Evolutionary conservation across 2,888 invertebrate genomes (phyloP).

Genomic region (Dilophus febrilis): DNA sequence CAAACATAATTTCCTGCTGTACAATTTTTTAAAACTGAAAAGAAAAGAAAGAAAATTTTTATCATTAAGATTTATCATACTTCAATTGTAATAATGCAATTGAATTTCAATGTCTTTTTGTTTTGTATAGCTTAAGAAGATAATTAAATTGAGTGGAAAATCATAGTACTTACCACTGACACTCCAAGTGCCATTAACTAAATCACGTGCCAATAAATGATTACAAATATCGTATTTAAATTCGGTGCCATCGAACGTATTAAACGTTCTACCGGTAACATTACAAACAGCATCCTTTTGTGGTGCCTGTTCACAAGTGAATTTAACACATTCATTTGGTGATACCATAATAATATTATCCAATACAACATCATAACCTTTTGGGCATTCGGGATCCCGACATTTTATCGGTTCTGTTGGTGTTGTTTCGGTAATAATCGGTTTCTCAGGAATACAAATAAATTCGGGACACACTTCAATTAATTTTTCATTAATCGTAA

Average conservation of each 20-base stretch:
- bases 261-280: slow-evolving; percentile 58
- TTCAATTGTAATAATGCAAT: slow-evolving; percentile 2
- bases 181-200: slow-evolving; percentile 47
- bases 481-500: slow-evolving; percentile 1
- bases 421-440: slow-evolving; percentile 6
- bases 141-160: no score
- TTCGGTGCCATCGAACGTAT: slow-evolving; percentile 61
- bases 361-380: slow-evolving; percentile 37
- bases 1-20: slow-evolving; percentile 35
- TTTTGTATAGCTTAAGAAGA: no score
- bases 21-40: slow-evolving; percentile 47
- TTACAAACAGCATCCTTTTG: slow-evolving; percentile 40
- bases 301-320: slow-evolving; percentile 44
- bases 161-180: slow-evolving; percentile 46
- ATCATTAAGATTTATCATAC: no score
- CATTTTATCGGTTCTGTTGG: slow-evolving; percentile 19
- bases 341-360: slow-evolving; percentile 24
- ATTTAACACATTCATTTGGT: slow-evolving; percentile 35
- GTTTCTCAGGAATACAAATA: slow-evolving; percentile 23
- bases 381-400: slow-evolving; percentile 38
- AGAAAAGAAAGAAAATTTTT: slow-evolving; percentile 13
- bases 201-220: slow-evolving; percentile 57
- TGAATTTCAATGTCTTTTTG: no score
- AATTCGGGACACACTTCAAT: slow-evolving; percentile 24
- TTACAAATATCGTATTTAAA: slow-evolving; percentile 69